A percentile compares a stretch with the other conserved stretches of the same genome.
Evolutionary conservation across 2,113 vertebrate genomes (phyloP).

Genomic region (Coreoperca whiteheadi): DNA sequence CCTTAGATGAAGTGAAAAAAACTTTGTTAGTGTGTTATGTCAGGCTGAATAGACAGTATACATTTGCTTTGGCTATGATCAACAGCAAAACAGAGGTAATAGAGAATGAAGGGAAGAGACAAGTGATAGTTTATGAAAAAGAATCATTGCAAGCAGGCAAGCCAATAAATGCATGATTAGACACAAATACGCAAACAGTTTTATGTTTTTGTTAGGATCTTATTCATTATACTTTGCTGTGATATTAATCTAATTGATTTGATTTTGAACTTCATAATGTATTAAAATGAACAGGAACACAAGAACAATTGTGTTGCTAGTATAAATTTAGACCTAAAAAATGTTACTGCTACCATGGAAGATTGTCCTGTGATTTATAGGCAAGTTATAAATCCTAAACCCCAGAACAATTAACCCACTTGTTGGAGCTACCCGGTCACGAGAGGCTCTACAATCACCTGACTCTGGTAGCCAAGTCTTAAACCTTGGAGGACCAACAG

Average conservation of each 20-base stretch:
- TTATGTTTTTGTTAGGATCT: not conserved
- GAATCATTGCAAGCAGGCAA: constrained; percentile 10
- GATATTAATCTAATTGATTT: not conserved
- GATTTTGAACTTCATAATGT: not conserved
- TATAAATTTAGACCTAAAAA: not conserved
- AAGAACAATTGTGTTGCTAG: not conserved
- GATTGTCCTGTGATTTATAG: constrained; percentile 9
- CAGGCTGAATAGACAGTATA: not conserved
- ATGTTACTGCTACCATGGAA: not conserved
- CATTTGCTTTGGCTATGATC: constrained; percentile 6
- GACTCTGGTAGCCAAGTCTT: constrained; percentile 39
- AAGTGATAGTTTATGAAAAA: not conserved
- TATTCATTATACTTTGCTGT: not conserved
- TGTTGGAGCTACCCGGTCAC: constrained; percentile 39
- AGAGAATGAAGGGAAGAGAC: not conserved
- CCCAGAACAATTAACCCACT: constrained; percentile 51
- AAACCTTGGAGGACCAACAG: constrained; percentile 22
- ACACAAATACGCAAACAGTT: not conserved
- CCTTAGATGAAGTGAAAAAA: not conserved
- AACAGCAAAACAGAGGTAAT: constrained; percentile 4
- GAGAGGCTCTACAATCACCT: constrained; percentile 45
- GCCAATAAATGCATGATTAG: constrained; percentile 6
- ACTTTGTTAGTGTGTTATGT: constrained; percentile 26
- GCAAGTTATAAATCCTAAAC: constrained; percentile 47
- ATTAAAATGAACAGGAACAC: not conserved